Evolutionary conservation across 53 echinoderm and acorn worm species (phyloP).

Genomic region (Mesocentrotus franciscanus): DNA sequence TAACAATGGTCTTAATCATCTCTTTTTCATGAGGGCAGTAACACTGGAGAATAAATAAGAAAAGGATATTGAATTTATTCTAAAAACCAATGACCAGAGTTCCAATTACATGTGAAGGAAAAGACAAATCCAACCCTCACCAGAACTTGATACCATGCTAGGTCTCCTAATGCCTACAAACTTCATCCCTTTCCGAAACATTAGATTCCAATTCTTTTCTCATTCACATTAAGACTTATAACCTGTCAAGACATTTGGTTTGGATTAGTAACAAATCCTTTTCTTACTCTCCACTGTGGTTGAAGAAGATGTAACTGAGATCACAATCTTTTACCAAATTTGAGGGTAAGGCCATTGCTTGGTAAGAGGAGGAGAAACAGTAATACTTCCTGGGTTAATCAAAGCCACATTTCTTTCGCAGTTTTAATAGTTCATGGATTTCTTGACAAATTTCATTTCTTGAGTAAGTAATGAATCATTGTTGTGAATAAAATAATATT

Average conservation of each 20-base stretch:
- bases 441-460: not conserved
- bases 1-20: not conserved
- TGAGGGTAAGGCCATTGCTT: not conserved
- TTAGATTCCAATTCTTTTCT: not conserved
- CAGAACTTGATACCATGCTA: not conserved
- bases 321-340: not conserved
- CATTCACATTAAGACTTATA: not conserved
- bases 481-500: not conserved
- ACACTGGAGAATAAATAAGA: not conserved
- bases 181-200: not conserved
- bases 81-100: not conserved
- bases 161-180: slow-evolving; percentile 24
- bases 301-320: not conserved
- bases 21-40: not conserved
- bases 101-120: not conserved
- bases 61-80: not conserved
- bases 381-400: not conserved
- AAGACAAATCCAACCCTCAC: not conserved
- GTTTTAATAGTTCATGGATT: not conserved
- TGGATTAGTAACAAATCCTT: not conserved
- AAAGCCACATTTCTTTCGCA: not conserved
- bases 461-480: not conserved
- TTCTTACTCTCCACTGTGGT: not conserved
- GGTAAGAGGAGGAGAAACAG: not conserved
- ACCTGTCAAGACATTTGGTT: slow-evolving; percentile 19